Evolutionary conservation across 2,113 vertebrate species (phyloP).

Genomic region (Regulus satrapa): DNA sequence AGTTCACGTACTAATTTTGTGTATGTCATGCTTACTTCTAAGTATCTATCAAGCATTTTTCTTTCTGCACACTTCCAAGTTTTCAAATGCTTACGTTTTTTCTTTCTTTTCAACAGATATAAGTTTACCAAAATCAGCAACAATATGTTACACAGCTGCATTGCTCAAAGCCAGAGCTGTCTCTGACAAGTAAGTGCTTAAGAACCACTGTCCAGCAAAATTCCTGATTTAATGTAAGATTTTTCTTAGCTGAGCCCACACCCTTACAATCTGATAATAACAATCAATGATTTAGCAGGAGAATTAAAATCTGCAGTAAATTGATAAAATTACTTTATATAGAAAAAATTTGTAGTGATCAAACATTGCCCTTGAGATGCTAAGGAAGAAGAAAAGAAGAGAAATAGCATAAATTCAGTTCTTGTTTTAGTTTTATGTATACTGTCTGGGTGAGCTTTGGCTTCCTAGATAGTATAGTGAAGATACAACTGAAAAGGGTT

Average conservation of each 20-base stretch:
- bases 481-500: conserved; percentile 3
- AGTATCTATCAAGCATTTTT: not conserved
- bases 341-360: not conserved
- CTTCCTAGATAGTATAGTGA: conserved; percentile 32
- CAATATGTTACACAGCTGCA: conserved; percentile 98
- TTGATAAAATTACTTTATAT: not conserved
- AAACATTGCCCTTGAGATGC: not conserved
- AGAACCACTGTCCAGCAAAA: not conserved
- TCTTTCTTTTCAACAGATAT: conserved; percentile 85
- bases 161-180: conserved; percentile 98
- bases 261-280: too few relatives aligned
- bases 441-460: conserved; percentile 35
- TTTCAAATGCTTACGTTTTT: conserved; percentile 40
- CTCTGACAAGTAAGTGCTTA: conserved; percentile 97
- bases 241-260: conserved; percentile 55
- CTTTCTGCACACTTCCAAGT: not conserved
- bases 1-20: not conserved
- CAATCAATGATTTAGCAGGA: conserved; percentile 8
- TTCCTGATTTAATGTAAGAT: conserved; percentile 35
- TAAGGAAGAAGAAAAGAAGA: conserved; percentile 15
- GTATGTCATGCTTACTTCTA: not conserved
- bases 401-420: not conserved
- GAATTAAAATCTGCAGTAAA: not conserved
- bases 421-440: not conserved
- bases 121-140: conserved; percentile 98